A percentile compares a stretch with the other conserved stretches of the same genome.
Evolutionary conservation across 2,888 invertebrate species (phyloP).

Genomic region (Apoderus coryli): DNA sequence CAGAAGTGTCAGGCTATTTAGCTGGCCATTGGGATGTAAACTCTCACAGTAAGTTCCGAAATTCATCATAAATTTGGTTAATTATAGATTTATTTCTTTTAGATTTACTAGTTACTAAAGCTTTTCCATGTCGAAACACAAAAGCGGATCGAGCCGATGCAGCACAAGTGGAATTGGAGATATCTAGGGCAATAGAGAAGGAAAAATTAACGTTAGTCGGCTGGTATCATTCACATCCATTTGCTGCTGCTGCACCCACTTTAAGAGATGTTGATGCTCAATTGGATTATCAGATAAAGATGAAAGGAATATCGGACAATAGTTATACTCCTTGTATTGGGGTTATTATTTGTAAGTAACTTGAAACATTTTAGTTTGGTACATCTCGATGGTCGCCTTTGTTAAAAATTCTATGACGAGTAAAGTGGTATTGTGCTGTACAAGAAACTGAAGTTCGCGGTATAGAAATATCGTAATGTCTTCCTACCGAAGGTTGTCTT

Average conservation of each 20-base stretch:
- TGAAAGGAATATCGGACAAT: conserved; percentile 82
- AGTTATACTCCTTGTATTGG: conserved; percentile 91
- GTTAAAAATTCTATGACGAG: too few species aligned
- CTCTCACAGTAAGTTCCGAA: conserved; percentile 65
- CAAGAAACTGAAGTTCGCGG: too few species aligned
- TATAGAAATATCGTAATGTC: too few species aligned
- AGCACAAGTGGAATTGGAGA: conserved; percentile 63
- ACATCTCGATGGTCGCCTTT: too few species aligned
- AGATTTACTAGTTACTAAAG: conserved; percentile 77
- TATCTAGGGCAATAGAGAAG: conserved; percentile 69
- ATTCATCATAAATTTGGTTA: conserved; percentile 8
- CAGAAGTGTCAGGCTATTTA: conserved; percentile 91
- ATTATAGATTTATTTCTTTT: conserved; percentile 23
- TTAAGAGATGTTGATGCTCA: conserved; percentile 82
- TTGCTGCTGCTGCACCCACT: conserved; percentile 75
- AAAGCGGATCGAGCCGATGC: conserved; percentile 66
- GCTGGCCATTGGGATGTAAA: conserved; percentile 93
- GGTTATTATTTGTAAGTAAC: conserved; percentile 79
- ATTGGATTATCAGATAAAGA: conserved; percentile 85
- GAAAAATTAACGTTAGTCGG: conserved; percentile 73
- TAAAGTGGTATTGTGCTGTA: too few species aligned
- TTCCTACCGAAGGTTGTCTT: too few species aligned
- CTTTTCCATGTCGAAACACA: conserved; percentile 76
- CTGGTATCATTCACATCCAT: conserved; percentile 94
- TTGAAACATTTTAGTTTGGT: too few species aligned